Conservation (phyloP, 92 coral and sea anemone species). For the Blastomussa wellsi region DNA sequence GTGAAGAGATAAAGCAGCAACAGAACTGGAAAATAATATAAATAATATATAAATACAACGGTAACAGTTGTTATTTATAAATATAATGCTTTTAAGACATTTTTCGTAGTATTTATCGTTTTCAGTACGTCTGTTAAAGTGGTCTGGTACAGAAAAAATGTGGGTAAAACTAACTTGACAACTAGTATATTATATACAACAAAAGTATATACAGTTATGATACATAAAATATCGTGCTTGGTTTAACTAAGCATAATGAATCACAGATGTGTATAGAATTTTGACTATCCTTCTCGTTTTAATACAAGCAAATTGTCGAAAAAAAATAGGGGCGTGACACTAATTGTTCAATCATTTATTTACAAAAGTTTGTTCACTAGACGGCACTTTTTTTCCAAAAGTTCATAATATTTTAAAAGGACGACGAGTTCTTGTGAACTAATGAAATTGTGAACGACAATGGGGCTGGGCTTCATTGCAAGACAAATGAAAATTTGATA, state of each 20-base stretch:
- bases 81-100: neutral
- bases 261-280: neutral
- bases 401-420: neutral
- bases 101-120: neutral
- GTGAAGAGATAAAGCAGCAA: constrained; percentile 37
- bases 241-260: neutral
- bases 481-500: neutral
- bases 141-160: neutral
- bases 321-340: too few relatives aligned
- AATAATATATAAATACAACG: neutral
- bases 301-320: too few relatives aligned
- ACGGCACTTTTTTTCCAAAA: neutral
- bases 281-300: neutral
- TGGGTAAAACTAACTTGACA: neutral
- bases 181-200: too few relatives aligned
- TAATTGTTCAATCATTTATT: neutral
- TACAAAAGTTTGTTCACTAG: neutral
- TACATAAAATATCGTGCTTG: neutral
- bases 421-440: neutral
- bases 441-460: neutral
- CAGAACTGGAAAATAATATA: constrained; percentile 4
- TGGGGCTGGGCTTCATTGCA: too few relatives aligned
- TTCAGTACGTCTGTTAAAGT: neutral
- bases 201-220: too few relatives aligned
- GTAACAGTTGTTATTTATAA: neutral